Evolutionary conservation across 2,113 vertebrate species (phyloP), one percentile per base, ranked within the genome.

Genomic region (Serinus canaria): DNA sequence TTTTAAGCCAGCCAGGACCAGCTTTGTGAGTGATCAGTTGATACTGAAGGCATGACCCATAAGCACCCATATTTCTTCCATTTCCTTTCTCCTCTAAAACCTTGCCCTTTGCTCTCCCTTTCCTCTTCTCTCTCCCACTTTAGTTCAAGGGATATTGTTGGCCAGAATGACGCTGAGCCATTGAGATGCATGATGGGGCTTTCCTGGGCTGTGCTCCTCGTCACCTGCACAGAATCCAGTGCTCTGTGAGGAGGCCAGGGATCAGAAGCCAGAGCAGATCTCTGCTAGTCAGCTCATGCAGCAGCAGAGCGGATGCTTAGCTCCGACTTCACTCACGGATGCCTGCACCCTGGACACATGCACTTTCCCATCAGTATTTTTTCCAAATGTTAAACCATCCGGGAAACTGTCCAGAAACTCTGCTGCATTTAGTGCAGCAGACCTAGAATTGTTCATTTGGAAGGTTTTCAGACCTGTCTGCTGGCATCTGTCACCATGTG

Each of bases 391-490:
- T 95, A 96, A 97, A 75, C 94, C 80, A 81, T 18, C 86, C 47
- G 3, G 90, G 76, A 92, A 89, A 46, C 47, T 70, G 59, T 77
- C 86, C 43, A 55, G 83, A 82, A 97, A 46, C 64, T 87, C 47
- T 39, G 46, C 79, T 77, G 53, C 21, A 6, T 69, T 88, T 73
- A 90, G 79, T 83, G 64, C 77, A 81, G 68, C 76, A 77, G 86
- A 73, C 64, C 35, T 93, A 53, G 76, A 90, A 94, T 52, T 96
- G 94, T 83, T 96, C 94, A 93, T 90, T 90, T 94, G 83, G 92
- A 95, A 78, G 83, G 56, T 92, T 94, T 95, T 93, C 92, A 97
- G 86, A 59, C 86, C 91, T 95, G 92, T 97, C 94, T 96, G 73
- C 86, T 94, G 95, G 91, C 89, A 95, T 96, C 89, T 96, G 91